Percentiles rank a stretch among this genome's conserved stretches.
Evolutionary conservation across 1,140 invertebrate genomes (phyloP).

Genomic region (Dendroctonus valens): DNA sequence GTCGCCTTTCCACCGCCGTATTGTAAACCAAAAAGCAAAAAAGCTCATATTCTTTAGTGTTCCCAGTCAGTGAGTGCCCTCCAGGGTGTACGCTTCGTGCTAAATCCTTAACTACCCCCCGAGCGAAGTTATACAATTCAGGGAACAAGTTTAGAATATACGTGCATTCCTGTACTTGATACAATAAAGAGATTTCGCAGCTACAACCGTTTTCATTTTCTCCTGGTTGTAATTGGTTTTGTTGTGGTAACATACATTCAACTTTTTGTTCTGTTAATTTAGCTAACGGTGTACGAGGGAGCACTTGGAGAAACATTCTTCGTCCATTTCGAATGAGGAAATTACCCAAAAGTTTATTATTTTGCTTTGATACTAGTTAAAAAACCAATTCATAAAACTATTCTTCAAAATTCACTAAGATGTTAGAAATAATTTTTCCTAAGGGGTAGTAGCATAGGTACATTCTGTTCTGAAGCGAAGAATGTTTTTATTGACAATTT

Average conservation of each 20-base stretch:
- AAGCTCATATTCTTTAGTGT: slow-evolving; percentile 25
- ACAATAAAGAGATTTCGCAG: slow-evolving; percentile 26
- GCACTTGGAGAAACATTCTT: neutral
- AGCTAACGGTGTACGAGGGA: neutral
- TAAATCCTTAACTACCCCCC: slow-evolving; percentile 27
- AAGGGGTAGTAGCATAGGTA: too few species aligned
- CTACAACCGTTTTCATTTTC: slow-evolving; percentile 2
- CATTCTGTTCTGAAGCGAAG: too few species aligned
- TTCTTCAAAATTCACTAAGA: too few species aligned
- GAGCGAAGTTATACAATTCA: slow-evolving; percentile 19
- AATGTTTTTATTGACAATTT: too few species aligned
- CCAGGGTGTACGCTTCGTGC: slow-evolving; percentile 22
- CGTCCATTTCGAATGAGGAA: neutral
- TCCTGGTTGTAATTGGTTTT: slow-evolving; percentile 8
- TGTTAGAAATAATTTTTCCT: too few species aligned
- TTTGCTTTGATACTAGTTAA: too few species aligned
- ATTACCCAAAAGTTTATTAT: too few species aligned
- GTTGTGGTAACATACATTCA: neutral
- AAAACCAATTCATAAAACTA: too few species aligned
- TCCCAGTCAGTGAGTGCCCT: slow-evolving; percentile 14
- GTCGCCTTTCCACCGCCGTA: slow-evolving; percentile 2
- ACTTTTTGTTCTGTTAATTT: neutral
- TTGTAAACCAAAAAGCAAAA: slow-evolving; percentile 16
- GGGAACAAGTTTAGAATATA: slow-evolving; percentile 27
- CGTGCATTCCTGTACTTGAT: slow-evolving; percentile 27